Conservation (phyloP, 2,888 invertebrate species). For the Nemotelus pantherinus region DNA sequence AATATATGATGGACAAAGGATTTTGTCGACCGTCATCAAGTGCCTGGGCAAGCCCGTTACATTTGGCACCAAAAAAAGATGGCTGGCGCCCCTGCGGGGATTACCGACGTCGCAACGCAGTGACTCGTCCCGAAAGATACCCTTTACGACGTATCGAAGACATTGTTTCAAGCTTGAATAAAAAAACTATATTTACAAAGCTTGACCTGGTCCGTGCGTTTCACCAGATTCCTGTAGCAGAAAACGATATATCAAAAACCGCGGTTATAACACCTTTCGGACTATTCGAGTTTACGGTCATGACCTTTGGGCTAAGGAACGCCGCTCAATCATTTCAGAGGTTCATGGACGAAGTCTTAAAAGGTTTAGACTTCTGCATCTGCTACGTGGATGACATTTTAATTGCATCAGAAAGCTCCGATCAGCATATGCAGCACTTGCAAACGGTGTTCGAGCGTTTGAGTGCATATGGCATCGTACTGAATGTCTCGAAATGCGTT, state of each 20-base stretch:
- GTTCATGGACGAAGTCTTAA: conserved; percentile 56
- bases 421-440: not conserved
- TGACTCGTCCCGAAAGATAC: conserved; percentile 18
- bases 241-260: too few relatives aligned
- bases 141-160: conserved; percentile 6
- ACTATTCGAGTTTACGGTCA: conserved; percentile 56
- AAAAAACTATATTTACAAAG: conserved; percentile 55
- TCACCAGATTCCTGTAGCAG: conserved; percentile 55
- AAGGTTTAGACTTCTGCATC: conserved; percentile 52
- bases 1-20: conserved; percentile 52
- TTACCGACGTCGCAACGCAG: conserved; percentile 55
- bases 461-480: not conserved
- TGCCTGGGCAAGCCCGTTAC: conserved; percentile 61
- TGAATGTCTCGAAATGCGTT: not conserved
- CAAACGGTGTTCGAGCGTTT: not conserved
- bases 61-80: conserved; percentile 54
- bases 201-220: conserved; percentile 56
- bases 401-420: conserved; percentile 50
- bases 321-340: conserved; percentile 59
- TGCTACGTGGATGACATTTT: conserved; percentile 56
- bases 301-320: conserved; percentile 59
- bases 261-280: conserved; percentile 56
- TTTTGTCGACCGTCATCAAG: conserved; percentile 61
- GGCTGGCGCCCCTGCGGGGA: conserved; percentile 58
- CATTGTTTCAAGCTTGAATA: conserved; percentile 50